Conservation (phyloP, 1,140 invertebrate species). For the Cotesia chilonis region DNA sequence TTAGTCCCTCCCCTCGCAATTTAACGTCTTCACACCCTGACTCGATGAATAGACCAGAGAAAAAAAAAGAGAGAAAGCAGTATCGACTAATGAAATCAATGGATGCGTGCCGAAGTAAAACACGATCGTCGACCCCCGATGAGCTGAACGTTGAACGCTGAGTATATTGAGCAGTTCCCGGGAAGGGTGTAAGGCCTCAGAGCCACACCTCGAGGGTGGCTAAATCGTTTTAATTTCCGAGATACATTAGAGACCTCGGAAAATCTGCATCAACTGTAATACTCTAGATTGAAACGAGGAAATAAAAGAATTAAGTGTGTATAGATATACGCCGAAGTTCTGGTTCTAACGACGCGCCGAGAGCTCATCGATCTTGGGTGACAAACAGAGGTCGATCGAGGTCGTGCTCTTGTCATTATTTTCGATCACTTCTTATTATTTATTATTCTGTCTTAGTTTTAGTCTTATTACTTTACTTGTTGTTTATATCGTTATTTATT, state of each 20-base stretch:
- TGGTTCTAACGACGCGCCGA: not conserved
- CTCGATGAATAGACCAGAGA: not conserved
- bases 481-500: too few relatives aligned
- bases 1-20: constrained; percentile 27
- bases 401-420: constrained; percentile 41
- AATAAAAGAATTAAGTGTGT: not conserved
- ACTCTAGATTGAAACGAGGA: constrained; percentile 8
- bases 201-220: constrained; percentile 27
- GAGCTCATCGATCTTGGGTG: constrained; percentile 33
- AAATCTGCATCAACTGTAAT: constrained; percentile 40
- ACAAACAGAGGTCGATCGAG: constrained; percentile 20
- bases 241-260: constrained; percentile 45
- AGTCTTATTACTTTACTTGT: too few relatives aligned
- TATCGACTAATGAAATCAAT: constrained; percentile 61
- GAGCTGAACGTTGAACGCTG: not conserved
- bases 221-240: constrained; percentile 56
- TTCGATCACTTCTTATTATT: constrained; percentile 25
- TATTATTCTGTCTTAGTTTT: not conserved
- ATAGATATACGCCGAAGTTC: not conserved
- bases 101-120: constrained; percentile 47
- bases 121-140: constrained; percentile 43
- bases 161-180: not conserved
- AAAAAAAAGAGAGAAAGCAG: constrained; percentile 35
- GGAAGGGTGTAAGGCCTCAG: not conserved
- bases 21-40: constrained; percentile 24